Base-by-base conservation (phyloP, 2,888 invertebrate genomes). In the Exephanes ischioxanthus region DNA sequence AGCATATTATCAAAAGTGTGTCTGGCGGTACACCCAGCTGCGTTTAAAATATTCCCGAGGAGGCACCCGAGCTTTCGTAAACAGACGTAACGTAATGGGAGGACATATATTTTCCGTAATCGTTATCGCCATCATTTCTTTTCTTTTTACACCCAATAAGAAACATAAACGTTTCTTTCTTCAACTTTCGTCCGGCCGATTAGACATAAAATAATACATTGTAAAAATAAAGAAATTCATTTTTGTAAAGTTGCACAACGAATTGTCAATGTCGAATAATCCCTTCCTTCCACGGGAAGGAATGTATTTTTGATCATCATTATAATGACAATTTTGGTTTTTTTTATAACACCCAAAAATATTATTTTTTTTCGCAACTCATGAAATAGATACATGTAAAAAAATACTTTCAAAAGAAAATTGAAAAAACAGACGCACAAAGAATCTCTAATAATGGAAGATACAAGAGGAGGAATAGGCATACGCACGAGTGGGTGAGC, bases 1-100 rank as follows among this genome's bases (percentile, higher is more conserved):
- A 33, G 48, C 66, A 51, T 76, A 37, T 66, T 76, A 66, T 76
- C 76, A 66, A 76, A 76, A 77, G 48, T 55, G 67, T 55, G 37
- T 67, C 19, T 37, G 33, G 22, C 14, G 33, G 26, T 26, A 63
- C 30, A 33, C 7, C 33, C 53, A 55, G 77, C 33, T 66, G 77
- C 26, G 33, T 63, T 63, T n/a, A 41, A 53, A 26, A 48, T 67
- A n/a, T 26, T n/a, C 48, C n/a, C 19, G 41, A n/a, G 11, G 1
- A 7, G 7, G 33, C 30, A 33, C 48, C 45, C 5, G 16, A 48
- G 45, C 45, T 16, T 61, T 26, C n/a, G 30, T 67, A 67, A 67
- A 67, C 67, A 41, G 19, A 41, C 45, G 45, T 41, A 6, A 63
- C 30, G 63, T 63, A 48, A 63, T 63, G 30, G 30, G 30, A 63